Conservation (phyloP, 1,140 invertebrate species). For the Dendrolimus punctatus region DNA sequence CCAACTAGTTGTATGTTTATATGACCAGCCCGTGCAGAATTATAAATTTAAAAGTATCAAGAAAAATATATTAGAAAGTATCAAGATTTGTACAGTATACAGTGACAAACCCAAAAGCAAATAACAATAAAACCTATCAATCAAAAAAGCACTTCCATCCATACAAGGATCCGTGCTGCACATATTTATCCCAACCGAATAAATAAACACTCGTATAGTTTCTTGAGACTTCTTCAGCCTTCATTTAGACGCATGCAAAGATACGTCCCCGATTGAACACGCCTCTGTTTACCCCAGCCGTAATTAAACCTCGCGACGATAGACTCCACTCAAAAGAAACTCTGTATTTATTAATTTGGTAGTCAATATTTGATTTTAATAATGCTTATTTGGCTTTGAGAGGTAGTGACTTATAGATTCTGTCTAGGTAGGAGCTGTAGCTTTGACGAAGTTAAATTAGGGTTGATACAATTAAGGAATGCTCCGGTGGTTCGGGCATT, state of each 20-base stretch:
- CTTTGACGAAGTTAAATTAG: background rate
- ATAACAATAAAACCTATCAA: no score
- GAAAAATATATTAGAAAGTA: no score
- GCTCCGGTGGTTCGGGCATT: no score
- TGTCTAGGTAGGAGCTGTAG: background rate
- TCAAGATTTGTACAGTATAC: no score
- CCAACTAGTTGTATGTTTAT: no score
- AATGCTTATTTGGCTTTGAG: slow-evolving; percentile 32
- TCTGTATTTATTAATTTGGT: slow-evolving; percentile 64
- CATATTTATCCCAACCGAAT: slow-evolving; percentile 35
- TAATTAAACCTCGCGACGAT: slow-evolving; percentile 61
- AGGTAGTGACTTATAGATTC: background rate
- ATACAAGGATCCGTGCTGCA: slow-evolving; percentile 17
- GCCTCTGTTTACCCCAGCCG: slow-evolving; percentile 52
- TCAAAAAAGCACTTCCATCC: slow-evolving; percentile 12
- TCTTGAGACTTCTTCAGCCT: slow-evolving; percentile 57
- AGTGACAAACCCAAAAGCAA: no score
- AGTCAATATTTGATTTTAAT: slow-evolving; percentile 63
- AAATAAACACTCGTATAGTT: slow-evolving; percentile 56
- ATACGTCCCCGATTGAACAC: slow-evolving; percentile 61
- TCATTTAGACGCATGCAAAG: slow-evolving; percentile 56
- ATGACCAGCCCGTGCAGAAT: no score
- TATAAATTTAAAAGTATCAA: no score
- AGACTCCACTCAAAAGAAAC: slow-evolving; percentile 55
- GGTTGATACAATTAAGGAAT: no score